Conservation (phyloP, 2,113 vertebrate species). For the Macquaria australasica region DNA sequence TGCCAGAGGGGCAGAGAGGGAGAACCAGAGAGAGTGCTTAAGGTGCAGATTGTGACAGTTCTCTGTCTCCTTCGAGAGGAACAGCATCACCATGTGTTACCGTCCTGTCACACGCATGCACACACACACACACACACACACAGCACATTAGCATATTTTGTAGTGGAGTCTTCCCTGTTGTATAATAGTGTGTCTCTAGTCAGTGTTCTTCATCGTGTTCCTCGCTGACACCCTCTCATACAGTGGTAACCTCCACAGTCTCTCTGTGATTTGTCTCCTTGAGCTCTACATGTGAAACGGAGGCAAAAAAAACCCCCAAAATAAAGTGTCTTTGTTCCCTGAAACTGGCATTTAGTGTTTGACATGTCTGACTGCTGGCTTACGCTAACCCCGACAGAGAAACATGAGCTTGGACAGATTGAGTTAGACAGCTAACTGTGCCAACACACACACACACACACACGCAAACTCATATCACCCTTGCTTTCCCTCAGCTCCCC, state of each 20-base stretch:
- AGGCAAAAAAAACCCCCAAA: not conserved
- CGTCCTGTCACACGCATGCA: constrained; percentile 49
- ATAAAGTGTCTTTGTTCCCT: constrained; percentile 50
- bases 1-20: constrained; percentile 33
- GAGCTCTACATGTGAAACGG: constrained; percentile 35
- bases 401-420: constrained; percentile 75
- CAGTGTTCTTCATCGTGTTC: constrained; percentile 34
- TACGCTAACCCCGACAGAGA: constrained; percentile 73
- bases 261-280: constrained; percentile 39
- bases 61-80: constrained; percentile 70
- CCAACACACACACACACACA: constrained; percentile 31
- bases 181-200: constrained; percentile 45
- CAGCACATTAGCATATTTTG: constrained; percentile 50
- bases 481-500: not conserved
- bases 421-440: constrained; percentile 67
- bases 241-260: constrained; percentile 39
- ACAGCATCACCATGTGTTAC: constrained; percentile 64
- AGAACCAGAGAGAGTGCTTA: constrained; percentile 42
- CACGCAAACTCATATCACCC: not conserved
- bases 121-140: constrained; percentile 21
- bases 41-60: constrained; percentile 76
- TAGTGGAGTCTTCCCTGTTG: constrained; percentile 45
- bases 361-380: constrained; percentile 68
- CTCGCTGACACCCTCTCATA: constrained; percentile 21
- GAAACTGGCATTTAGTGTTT: constrained; percentile 66